phyloP scores from a whole-genome alignment of 2,113 vertebrate species.

The Pelodiscus sinensis region DNA sequence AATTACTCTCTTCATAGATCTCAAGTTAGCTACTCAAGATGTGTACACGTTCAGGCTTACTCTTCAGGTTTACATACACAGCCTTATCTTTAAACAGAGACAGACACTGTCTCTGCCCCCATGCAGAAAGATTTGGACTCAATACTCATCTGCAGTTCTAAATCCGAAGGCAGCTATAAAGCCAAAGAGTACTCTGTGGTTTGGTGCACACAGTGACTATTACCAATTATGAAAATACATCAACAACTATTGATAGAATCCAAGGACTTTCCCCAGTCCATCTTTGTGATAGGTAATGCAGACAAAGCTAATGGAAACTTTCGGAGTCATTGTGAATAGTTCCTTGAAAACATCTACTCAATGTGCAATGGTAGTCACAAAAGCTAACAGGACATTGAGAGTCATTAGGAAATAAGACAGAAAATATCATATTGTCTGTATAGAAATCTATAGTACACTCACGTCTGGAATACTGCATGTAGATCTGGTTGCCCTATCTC shows the following conservation, averaged over 20 bases:
- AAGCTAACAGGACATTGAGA: too few relatives aligned
- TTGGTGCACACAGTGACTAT: neutral
- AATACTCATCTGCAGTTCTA: neutral
- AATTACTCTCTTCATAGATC: neutral
- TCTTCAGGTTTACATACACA: neutral
- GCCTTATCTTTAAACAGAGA: neutral
- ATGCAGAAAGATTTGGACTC: neutral
- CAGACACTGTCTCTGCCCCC: neutral
- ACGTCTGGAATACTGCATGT: too few relatives aligned
- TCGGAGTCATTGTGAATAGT: too few relatives aligned
- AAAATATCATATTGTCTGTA: too few relatives aligned
- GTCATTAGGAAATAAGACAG: too few relatives aligned
- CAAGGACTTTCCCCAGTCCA: neutral
- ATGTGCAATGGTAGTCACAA: too few relatives aligned
- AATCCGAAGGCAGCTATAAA: neutral
- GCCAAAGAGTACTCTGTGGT: rapidly evolving
- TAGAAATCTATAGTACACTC: too few relatives aligned
- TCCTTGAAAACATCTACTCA: too few relatives aligned
- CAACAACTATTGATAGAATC: neutral
- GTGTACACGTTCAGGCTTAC: neutral
- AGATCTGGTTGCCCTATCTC: too few relatives aligned
- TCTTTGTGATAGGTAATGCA: neutral
- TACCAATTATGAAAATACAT: neutral
- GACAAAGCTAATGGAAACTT: neutral
- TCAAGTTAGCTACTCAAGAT: neutral